A percentile compares a stretch with the other conserved stretches of the same genome.
phyloP scores from a whole-genome alignment of 2,113 vertebrate genomes.

The Myotis lucifugus region DNA sequence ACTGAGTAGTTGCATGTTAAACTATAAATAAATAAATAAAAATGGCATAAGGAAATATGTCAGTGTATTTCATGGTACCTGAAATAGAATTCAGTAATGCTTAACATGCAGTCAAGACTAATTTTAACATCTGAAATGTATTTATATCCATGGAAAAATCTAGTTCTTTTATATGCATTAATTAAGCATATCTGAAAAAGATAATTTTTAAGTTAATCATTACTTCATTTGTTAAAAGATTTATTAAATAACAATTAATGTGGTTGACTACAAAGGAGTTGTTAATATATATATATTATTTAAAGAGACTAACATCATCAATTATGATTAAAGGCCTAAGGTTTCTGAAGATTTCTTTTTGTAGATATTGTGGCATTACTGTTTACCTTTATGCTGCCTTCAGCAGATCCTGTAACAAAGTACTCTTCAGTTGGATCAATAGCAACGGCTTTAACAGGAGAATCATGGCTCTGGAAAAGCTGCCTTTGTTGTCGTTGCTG shows the following conservation, averaged over 20 bases:
- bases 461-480: conserved; percentile 97
- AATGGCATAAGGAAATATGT: conserved; percentile 29
- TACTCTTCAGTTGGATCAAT: conserved; percentile 93
- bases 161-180: neutral
- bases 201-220: conserved; percentile 42
- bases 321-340: neutral
- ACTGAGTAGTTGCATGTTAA: neutral
- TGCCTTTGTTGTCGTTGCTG: conserved; percentile 91
- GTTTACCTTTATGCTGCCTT: conserved; percentile 97
- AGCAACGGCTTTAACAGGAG: conserved; percentile 95
- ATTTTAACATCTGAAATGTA: conserved; percentile 37
- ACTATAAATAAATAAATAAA: neutral
- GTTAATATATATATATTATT: neutral
- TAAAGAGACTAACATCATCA: conserved; percentile 10
- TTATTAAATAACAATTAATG: neutral
- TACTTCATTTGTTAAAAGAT: conserved; percentile 1
- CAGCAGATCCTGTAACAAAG: conserved; percentile 97
- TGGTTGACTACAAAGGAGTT: neutral
- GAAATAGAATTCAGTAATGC: conserved; percentile 31
- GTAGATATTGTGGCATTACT: neutral
- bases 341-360: conserved; percentile 14
- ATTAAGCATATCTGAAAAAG: conserved; percentile 41
- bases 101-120: conserved; percentile 10
- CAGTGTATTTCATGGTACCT: neutral
- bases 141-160: conserved; percentile 8